Evolutionary conservation across 2,797 vertebrate genomes (phyloP).

Genomic region (Pampus argenteus): DNA sequence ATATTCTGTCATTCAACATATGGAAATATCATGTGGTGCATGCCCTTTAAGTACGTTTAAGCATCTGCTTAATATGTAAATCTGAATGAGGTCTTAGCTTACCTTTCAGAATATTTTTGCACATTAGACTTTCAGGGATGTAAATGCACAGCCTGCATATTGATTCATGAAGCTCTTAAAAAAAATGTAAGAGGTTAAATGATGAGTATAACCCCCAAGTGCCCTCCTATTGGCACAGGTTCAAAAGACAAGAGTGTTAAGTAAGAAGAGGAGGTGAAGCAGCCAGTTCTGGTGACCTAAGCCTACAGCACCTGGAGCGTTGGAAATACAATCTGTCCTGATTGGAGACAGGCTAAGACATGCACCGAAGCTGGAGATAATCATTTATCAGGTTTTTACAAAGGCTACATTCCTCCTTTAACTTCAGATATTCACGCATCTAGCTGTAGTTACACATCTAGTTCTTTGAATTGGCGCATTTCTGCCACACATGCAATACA

Average conservation of each 20-base stretch:
- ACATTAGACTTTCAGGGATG: not conserved
- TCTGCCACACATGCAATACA: not conserved
- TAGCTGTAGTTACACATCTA: not conserved
- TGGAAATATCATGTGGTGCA: constrained; percentile 22
- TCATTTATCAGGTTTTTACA: not conserved
- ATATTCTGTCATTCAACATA: constrained; percentile 26
- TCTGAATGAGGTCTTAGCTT: constrained; percentile 3
- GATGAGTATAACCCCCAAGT: constrained; percentile 1
- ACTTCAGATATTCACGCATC: not conserved
- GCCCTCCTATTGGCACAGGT: not conserved
- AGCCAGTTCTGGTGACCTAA: constrained; percentile 45
- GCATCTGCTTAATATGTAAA: constrained; percentile 24
- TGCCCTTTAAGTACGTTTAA: constrained; percentile 31
- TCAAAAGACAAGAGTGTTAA: constrained; percentile 30
- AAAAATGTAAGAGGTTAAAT: constrained; percentile 28
- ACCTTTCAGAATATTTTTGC: not conserved
- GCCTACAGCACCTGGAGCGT: constrained; percentile 40
- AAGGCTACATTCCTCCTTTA: not conserved
- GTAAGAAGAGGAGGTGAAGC: constrained; percentile 38
- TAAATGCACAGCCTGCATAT: not conserved
- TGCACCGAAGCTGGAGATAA: not conserved
- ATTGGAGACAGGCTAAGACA: not conserved
- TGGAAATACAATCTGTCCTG: constrained; percentile 32
- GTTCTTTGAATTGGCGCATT: not conserved
- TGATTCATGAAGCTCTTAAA: constrained; percentile 6